Base-by-base conservation (phyloP, 2,797 vertebrate genomes). In the Dipus sagitta region DNA sequence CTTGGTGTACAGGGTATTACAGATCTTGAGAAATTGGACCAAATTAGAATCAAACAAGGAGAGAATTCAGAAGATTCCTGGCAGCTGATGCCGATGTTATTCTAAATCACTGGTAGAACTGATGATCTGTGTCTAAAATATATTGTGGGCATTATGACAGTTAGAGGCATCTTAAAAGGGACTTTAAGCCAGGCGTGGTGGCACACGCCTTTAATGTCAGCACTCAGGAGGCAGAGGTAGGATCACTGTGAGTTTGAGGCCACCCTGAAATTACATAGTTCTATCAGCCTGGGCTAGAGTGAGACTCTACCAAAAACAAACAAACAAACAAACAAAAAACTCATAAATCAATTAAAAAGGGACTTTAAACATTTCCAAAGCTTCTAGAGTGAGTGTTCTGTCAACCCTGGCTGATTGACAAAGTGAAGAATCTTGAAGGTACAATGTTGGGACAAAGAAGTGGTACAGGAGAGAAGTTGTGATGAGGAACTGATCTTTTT, bases 71-170 rank as follows among this genome's bases (percentile, higher is more conserved):
- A 99, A 99, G 98, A 99, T 58, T 99, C 92, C 93, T 99, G 98
- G 98, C 99, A 11, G 98, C 99, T 0, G 99, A 99, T 0, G 99
- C 99, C 32, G 99, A 99, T 0, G 99, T 99, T 10, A 97, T 99
- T 94, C 98, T 99, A 93, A 58, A 99, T 99, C 93, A 99, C 99
- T 3, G 99, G 99, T 15, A 99, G 99, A 42, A 99, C 99, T 79
- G 99, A 99, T 81, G 99, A 99, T 93, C 99, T 99, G 99, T 99
- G 99, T 97, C 98, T 99, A 42, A 99, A 99, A 97, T 99, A 99
- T 86, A 99, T 99, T 3, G 98, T 99, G 96, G 99, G 99, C 93
- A 98, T 98, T 47, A 99, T 99, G 99, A 99, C 99, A 54, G 99
- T 99, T 82, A 98, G 99, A 91, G 98, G 99, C 97, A 99, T 99